Percentiles rank a stretch among this genome's conserved stretches.
These are phyloP conservation scores for Apodemia zela DNA, from an alignment of 2,888 invertebrate species.

Conservation along the genomic window DNA sequence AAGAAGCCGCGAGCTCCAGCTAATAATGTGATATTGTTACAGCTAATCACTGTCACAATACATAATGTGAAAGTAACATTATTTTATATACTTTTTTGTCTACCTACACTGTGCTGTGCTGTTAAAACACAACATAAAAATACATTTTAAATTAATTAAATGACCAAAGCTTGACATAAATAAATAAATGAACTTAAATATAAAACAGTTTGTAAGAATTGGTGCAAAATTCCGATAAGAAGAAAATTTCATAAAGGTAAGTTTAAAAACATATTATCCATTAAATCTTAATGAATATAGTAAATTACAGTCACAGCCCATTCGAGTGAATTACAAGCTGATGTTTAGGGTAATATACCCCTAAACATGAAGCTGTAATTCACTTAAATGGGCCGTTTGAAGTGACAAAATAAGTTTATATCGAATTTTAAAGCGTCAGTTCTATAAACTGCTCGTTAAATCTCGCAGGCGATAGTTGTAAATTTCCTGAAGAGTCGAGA, in stretches of 20 bases:
- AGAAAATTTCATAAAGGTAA: neutral
- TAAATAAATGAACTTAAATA: no score
- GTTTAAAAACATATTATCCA: conserved; percentile 1
- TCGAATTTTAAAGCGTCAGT: conserved; percentile 66
- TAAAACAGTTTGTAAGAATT: neutral
- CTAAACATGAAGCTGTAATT: conserved; percentile 41
- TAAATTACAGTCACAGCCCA: neutral
- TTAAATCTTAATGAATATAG: conserved; percentile 1
- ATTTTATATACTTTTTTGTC: no score
- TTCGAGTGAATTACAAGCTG: neutral
- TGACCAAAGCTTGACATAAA: no score
- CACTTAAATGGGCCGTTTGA: conserved; percentile 51
- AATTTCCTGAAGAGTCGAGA: conserved; percentile 64
- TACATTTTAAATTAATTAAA: no score
- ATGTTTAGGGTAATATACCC: neutral
- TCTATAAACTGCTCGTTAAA: conserved; percentile 78
- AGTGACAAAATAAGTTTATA: conserved; percentile 68
- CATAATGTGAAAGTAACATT: no score
- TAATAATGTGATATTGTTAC: no score
- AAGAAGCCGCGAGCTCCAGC: no score
- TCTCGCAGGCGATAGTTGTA: conserved; percentile 72
- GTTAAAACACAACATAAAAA: no score
- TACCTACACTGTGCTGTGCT: no score
- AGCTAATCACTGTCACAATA: no score
- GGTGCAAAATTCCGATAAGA: neutral